phyloP scores from a whole-genome alignment of 1,140 invertebrate species.

The honey bee (Apis mellifera) region DNA sequence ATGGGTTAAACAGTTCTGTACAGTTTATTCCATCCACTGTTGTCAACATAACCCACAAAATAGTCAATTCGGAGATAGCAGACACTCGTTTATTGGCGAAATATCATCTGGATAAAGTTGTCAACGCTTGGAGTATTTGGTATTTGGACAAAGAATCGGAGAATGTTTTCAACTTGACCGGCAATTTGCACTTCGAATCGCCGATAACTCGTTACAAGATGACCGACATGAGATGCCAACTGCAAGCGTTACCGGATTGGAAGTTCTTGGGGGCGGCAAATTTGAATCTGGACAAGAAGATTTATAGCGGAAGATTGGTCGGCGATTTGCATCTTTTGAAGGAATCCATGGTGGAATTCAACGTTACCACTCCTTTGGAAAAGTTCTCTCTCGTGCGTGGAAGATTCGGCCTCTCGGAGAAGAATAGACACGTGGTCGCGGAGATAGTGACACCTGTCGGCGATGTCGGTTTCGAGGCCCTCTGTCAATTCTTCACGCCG shows the following conservation, averaged over 20 bases:
- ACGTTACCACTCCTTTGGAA: constrained; percentile 87
- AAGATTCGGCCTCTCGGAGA: constrained; percentile 87
- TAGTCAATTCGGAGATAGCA: constrained; percentile 76
- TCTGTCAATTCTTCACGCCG: constrained; percentile 82
- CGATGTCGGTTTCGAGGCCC: constrained; percentile 85
- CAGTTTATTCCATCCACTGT: constrained; percentile 82
- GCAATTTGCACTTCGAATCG: constrained; percentile 81
- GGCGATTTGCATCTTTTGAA: constrained; percentile 73
- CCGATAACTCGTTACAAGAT: constrained; percentile 85
- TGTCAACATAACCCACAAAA: constrained; percentile 82
- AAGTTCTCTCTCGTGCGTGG: constrained; percentile 84
- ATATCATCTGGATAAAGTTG: constrained; percentile 81
- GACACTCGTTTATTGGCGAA: constrained; percentile 82
- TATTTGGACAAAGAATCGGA: constrained; percentile 75
- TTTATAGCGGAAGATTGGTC: constrained; percentile 82
- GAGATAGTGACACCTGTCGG: constrained; percentile 85
- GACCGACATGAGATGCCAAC: constrained; percentile 85
- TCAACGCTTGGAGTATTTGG: constrained; percentile 83
- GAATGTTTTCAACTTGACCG: constrained; percentile 81
- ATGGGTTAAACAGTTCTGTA: constrained; percentile 83
- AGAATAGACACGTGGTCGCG: constrained; percentile 86
- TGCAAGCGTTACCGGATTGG: constrained; percentile 83
- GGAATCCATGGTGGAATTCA: constrained; percentile 82
- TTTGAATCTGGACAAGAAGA: constrained; percentile 86
- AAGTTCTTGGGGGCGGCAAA: constrained; percentile 85